Evolutionary conservation across 2,113 vertebrate species (phyloP).

Genomic region (Canis aureus): DNA sequence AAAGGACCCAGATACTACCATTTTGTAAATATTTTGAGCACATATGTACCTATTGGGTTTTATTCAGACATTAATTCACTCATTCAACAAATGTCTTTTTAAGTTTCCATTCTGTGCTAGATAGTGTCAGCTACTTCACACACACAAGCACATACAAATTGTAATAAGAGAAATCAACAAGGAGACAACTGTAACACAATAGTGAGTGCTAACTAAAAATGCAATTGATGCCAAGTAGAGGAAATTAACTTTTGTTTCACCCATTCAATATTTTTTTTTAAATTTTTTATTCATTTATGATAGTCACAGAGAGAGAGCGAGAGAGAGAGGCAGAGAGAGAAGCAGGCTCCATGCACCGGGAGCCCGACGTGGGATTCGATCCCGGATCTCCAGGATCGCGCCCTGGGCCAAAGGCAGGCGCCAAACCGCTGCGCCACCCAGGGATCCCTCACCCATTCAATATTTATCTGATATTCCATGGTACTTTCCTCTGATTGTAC

Average conservation of each 20-base stretch:
- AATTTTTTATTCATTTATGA: too few species aligned
- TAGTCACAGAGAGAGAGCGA: too few species aligned
- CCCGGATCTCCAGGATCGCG: too few species aligned
- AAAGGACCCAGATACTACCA: neutral
- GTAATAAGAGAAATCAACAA: neutral
- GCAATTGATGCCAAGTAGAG: neutral
- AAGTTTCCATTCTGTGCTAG: neutral
- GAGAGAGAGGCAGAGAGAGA: too few species aligned
- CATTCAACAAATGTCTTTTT: slow-evolving; percentile 46
- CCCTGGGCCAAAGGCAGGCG: too few species aligned
- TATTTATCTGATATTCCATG: neutral
- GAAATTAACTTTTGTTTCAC: slow-evolving; percentile 10
- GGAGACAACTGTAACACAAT: slow-evolving; percentile 26
- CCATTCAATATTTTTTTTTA: neutral
- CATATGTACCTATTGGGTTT: slow-evolving; percentile 35
- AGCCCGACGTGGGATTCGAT: too few species aligned
- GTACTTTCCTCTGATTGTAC: neutral
- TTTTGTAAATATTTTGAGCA: neutral
- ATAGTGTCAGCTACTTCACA: neutral
- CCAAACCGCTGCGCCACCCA: too few species aligned
- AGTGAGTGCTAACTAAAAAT: neutral
- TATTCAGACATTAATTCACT: slow-evolving; percentile 14
- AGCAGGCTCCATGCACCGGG: too few species aligned
- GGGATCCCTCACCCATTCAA: neutral
- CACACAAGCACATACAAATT: neutral